Conservation (phyloP, 2,113 vertebrate species). For the Gymnocephalus cernua region DNA sequence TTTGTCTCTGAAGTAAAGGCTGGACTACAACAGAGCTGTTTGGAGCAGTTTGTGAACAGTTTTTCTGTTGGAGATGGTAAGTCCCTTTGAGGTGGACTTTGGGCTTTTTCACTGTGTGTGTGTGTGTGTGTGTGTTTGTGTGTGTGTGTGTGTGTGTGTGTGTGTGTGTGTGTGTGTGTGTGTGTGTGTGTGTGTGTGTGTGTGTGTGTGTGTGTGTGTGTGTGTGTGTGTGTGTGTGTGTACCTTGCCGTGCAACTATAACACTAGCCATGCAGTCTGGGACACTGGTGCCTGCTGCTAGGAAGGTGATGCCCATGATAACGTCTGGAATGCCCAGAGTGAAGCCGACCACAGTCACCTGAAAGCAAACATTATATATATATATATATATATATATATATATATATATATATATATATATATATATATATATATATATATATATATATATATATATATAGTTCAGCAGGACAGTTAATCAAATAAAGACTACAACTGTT, state of each 20-base stretch:
- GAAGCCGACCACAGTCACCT: constrained; percentile 96
- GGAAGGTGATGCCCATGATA: constrained; percentile 98
- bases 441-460: too few species aligned
- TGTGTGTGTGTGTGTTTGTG: too few species aligned
- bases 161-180: background rate
- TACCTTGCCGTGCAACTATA: constrained; percentile 95
- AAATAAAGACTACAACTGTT: too few species aligned
- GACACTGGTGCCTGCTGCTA: constrained; percentile 95
- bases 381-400: too few species aligned
- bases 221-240: constrained; percentile 26
- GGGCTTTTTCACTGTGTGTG: background rate
- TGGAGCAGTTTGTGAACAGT: too few species aligned
- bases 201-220: background rate
- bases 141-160: background rate
- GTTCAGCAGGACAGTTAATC: too few species aligned
- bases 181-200: background rate
- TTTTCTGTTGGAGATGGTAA: too few species aligned
- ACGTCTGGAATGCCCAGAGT: constrained; percentile 96
- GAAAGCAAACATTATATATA: constrained; percentile 12
- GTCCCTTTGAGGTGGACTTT: too few species aligned
- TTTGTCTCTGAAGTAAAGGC: too few species aligned
- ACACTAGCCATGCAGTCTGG: constrained; percentile 98
- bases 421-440: too few species aligned
- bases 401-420: too few species aligned
- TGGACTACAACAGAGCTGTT: too few species aligned